Evolutionary conservation across 2,113 vertebrate genomes (phyloP).

Genomic region (Balaeniceps rex): DNA sequence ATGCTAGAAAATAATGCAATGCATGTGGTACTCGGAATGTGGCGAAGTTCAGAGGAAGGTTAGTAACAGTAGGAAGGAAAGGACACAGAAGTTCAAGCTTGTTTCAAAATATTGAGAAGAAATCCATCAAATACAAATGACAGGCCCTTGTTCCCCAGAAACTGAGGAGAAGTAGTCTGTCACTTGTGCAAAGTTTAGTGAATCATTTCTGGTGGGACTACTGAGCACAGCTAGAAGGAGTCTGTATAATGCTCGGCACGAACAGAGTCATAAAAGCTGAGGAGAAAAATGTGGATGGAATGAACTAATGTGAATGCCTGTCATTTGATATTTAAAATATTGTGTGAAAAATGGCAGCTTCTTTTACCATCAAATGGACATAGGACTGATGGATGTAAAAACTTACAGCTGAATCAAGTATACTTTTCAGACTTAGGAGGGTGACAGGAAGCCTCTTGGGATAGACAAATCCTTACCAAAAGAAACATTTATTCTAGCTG

Average conservation of each 20-base stretch:
- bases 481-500: background rate
- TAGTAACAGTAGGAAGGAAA: background rate
- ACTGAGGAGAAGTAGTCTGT: background rate
- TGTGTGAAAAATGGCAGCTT: background rate
- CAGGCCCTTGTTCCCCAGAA: background rate
- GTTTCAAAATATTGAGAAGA: background rate
- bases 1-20: background rate
- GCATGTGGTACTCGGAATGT: background rate
- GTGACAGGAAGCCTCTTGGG: background rate
- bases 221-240: background rate
- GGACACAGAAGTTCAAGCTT: background rate
- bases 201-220: background rate
- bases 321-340: background rate
- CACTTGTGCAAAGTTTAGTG: background rate
- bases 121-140: background rate
- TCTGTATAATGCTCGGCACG: background rate
- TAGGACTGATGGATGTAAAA: background rate
- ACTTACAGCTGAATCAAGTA: background rate
- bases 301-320: background rate
- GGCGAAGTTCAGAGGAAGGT: background rate
- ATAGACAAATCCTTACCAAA: background rate
- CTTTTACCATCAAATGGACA: background rate
- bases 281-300: background rate
- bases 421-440: background rate
- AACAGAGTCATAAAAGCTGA: background rate